These are phyloP conservation scores for Chelonus formosanus DNA, from an alignment of 2,888 invertebrate genomes.

Conservation along the genomic window DNA sequence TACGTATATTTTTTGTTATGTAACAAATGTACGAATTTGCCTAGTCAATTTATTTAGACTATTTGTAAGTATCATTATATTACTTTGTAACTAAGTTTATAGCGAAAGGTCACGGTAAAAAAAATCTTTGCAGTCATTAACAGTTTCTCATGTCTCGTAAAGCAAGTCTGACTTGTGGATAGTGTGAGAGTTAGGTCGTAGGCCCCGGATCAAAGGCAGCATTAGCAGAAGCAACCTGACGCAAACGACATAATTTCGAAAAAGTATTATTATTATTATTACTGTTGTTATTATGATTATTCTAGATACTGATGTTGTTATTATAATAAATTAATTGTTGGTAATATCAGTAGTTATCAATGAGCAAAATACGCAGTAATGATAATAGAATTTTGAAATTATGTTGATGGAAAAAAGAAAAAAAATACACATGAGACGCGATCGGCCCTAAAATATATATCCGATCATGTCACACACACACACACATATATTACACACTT, in stretches of 20 bases:
- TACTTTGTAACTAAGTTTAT: neutral
- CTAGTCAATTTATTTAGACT: neutral
- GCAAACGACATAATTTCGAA: neutral
- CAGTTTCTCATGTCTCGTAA: slow-evolving; percentile 10
- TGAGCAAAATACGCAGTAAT: too few relatives aligned
- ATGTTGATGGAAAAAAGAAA: slow-evolving; percentile 1
- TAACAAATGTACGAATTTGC: slow-evolving; percentile 17
- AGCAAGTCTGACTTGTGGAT: slow-evolving; percentile 23
- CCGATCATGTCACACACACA: slow-evolving; percentile 30
- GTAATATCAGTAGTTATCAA: neutral
- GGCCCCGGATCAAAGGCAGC: slow-evolving; percentile 45
- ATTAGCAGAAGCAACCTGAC: slow-evolving; percentile 33
- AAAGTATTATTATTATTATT: neutral
- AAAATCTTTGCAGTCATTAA: slow-evolving; percentile 14
- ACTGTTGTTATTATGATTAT: slow-evolving; percentile 7
- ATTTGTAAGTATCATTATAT: neutral
- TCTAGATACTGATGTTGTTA: neutral
- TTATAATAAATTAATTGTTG: neutral
- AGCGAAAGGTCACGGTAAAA: slow-evolving; percentile 9
- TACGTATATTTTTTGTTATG: slow-evolving; percentile 18
- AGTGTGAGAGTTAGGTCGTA: slow-evolving; percentile 44
- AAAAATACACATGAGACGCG: slow-evolving; percentile 17
- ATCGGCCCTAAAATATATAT: slow-evolving; percentile 31
- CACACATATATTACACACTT: neutral
- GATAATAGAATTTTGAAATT: neutral